Conservation (phyloP, 2,113 vertebrate genomes). For the Chlorodrepanis virens region DNA sequence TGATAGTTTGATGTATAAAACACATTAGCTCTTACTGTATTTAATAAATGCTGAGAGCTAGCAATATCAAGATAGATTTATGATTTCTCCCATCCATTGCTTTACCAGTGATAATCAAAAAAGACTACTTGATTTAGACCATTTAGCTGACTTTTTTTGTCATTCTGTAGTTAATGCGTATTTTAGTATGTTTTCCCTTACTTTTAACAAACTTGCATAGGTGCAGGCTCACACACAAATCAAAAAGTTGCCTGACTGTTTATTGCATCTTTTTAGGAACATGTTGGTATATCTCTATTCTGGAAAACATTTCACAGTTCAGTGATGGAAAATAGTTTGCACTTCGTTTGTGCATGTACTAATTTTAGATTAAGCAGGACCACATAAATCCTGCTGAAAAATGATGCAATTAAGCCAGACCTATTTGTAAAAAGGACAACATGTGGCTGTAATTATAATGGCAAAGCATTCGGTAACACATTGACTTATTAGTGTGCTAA, state of each 20-base stretch:
- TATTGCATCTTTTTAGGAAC: slow-evolving; percentile 24
- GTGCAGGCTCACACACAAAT: background rate
- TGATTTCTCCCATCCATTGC: background rate
- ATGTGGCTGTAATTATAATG: slow-evolving; percentile 76
- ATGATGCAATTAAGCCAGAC: slow-evolving; percentile 72
- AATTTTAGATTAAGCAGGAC: slow-evolving; percentile 73
- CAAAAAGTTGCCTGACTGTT: slow-evolving; percentile 20
- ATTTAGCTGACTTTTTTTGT: background rate
- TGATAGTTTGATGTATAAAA: slow-evolving; percentile 25
- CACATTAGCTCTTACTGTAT: background rate
- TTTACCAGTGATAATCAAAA: slow-evolving; percentile 11
- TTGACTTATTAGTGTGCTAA: slow-evolving; percentile 75
- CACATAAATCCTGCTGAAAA: slow-evolving; percentile 77
- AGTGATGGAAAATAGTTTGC: slow-evolving; percentile 67
- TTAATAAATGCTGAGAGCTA: slow-evolving; percentile 25
- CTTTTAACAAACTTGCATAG: background rate
- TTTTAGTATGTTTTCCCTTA: background rate
- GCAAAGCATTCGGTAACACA: slow-evolving; percentile 66
- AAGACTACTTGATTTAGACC: background rate
- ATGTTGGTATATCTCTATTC: slow-evolving; percentile 38
- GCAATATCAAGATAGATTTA: slow-evolving; percentile 26
- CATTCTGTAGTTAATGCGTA: background rate
- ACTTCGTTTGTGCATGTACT: slow-evolving; percentile 72
- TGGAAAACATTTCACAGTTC: slow-evolving; percentile 58
- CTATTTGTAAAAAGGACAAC: slow-evolving; percentile 75